Evolutionary conservation across 2,797 vertebrate genomes (phyloP).

Genomic region (Lindbergichthys nudifrons): DNA sequence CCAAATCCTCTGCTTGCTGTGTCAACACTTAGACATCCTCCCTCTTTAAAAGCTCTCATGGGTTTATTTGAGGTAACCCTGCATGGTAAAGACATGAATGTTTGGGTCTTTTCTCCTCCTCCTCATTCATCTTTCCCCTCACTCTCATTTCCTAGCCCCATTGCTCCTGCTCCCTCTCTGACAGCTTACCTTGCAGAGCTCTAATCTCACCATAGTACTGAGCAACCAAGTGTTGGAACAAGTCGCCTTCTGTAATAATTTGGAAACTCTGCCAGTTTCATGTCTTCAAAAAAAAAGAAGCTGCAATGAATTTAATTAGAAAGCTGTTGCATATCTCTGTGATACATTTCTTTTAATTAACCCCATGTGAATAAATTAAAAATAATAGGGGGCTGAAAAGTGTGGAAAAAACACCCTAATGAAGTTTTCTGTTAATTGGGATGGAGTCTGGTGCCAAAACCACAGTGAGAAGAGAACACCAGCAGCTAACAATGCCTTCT

Average conservation of each 20-base stretch:
- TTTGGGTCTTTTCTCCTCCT: constrained; percentile 58
- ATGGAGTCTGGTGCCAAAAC: constrained; percentile 83
- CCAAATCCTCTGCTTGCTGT: constrained; percentile 50
- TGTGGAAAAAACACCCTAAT: constrained; percentile 83
- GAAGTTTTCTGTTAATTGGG: constrained; percentile 88
- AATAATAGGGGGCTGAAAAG: constrained; percentile 86
- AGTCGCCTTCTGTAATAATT: constrained; percentile 84
- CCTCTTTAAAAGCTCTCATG: constrained; percentile 58
- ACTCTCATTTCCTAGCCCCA: constrained; percentile 53
- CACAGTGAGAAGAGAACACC: constrained; percentile 77
- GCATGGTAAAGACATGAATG: constrained; percentile 61
- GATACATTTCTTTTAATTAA: constrained; percentile 90
- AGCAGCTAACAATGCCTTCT: constrained; percentile 83
- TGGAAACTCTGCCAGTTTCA: constrained; percentile 83
- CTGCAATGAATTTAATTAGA: constrained; percentile 88
- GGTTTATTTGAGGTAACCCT: constrained; percentile 63
- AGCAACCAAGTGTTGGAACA: constrained; percentile 83
- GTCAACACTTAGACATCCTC: constrained; percentile 56
- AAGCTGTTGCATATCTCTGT: constrained; percentile 87
- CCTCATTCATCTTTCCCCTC: constrained; percentile 64
- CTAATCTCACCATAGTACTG: constrained; percentile 75
- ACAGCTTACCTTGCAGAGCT: constrained; percentile 80
- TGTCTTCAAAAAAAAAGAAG: constrained; percentile 79
- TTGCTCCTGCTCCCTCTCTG: constrained; percentile 53
- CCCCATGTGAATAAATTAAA: constrained; percentile 91